Evolutionary conservation across 2,113 vertebrate genomes (phyloP), one percentile per base, ranked within the genome.

Genomic region (Artemisiospiza belli): DNA sequence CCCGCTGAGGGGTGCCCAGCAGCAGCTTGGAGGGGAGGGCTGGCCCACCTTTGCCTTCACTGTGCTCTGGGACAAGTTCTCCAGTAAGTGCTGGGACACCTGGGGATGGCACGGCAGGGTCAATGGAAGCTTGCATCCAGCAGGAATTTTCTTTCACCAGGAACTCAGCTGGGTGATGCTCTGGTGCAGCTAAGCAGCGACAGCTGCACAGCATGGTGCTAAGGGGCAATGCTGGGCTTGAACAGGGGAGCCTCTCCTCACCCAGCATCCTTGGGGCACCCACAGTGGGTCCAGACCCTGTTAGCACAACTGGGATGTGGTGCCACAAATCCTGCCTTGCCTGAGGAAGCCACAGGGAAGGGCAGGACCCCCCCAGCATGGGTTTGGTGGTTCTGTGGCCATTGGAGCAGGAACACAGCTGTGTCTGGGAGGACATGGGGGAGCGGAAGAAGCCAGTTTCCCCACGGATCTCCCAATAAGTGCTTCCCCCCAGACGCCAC

Each of bases 41-140:
- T 90, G 96, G 91, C 80, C 94, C 63, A 94, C 93, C 15, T 96
- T 96, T 0, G 89, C 75, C 83, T 95, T 96, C 76, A 77, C 46
- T 0, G 83, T 95, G 41, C 83, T 3, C 89, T 95, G 96, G 96
- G 89, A 96, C 19, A 93, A 57, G 28, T 96, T 96, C 80, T 96
- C 96, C 68, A 96, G 94, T 95, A 89, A 95, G 96, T 92, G n/a
- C 41, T 77, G 75, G 41, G 44, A 28, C 11, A 22, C 2, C 4
- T 28, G 12, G 41, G 22, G 11, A 4, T 1, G 11, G 37, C 31
- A 41, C 4, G 0, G 0, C 0, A 2, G 43, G 25, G 43, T 3
- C 13, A 41, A 11, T 1, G 9, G 44, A 28, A 70, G 19, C 10
- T 2, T 5, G 37, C 4, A 15, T 7, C 5, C 46, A 75, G 58